Percentiles rank a stretch among this genome's conserved stretches.
Conservation (phyloP, 1,140 invertebrate genomes). For the Thaumetopoea pityocampa region DNA sequence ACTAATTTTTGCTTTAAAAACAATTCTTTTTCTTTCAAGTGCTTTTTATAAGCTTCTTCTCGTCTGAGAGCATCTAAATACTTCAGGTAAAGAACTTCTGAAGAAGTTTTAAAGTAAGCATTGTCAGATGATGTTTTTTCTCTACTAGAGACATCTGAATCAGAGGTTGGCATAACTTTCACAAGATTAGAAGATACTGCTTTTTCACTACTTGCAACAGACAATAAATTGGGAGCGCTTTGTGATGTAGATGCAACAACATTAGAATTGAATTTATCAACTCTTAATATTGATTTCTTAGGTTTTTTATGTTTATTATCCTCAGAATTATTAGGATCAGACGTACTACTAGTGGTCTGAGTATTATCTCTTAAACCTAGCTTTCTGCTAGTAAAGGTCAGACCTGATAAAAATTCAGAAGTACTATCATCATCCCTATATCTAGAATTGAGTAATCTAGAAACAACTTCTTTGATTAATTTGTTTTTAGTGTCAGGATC, state of each 20-base stretch:
- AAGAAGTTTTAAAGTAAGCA: constrained; percentile 47
- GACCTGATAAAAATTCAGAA: constrained; percentile 52
- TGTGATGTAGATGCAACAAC: constrained; percentile 56
- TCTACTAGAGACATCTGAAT: constrained; percentile 52
- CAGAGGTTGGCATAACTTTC: constrained; percentile 43
- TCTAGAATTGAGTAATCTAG: constrained; percentile 52
- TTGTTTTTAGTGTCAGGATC: constrained; percentile 57
- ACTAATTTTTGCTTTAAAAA: constrained; percentile 58
- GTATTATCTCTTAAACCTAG: constrained; percentile 28
- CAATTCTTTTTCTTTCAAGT: constrained; percentile 54
- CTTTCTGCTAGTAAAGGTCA: constrained; percentile 53
- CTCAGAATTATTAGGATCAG: constrained; percentile 44
- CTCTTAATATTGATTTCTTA: constrained; percentile 58
- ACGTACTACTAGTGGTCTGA: constrained; percentile 56
- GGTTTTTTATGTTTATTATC: constrained; percentile 36
- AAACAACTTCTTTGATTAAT: constrained; percentile 61
- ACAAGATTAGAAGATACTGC: constrained; percentile 20
- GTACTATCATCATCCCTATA: constrained; percentile 61
- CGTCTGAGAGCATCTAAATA: constrained; percentile 59
- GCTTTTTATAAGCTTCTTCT: constrained; percentile 58
- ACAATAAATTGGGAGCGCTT: constrained; percentile 56
- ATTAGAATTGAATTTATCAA: constrained; percentile 51
- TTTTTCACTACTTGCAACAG: constrained; percentile 37
- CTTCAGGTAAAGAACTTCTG: constrained; percentile 62
- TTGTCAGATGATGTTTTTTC: constrained; percentile 39